A percentile compares a stretch with the other conserved stretches of the same genome.
Conservation (phyloP, 1,140 invertebrate genomes). For the Diachasmimorpha longicaudata region DNA sequence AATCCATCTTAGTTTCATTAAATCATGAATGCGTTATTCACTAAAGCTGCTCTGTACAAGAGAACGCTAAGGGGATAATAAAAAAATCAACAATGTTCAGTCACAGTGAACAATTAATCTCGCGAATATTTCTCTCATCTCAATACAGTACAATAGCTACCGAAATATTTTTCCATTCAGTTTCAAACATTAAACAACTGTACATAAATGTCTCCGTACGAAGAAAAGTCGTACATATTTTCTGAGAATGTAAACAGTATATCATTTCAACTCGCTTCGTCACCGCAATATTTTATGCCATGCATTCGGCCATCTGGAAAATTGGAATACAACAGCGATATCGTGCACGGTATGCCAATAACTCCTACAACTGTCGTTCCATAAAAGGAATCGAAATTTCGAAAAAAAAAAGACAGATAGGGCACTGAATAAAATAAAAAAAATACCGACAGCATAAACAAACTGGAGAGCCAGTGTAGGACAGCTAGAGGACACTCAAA, state of each 20-base stretch:
- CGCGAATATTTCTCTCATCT: not conserved
- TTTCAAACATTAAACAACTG: not conserved
- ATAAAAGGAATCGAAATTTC: conserved; percentile 15
- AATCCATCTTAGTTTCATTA: not conserved
- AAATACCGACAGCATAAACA: not conserved
- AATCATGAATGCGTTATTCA: no score
- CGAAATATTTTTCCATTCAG: not conserved
- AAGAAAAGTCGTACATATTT: conserved; percentile 16
- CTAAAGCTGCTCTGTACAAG: no score
- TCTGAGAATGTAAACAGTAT: conserved; percentile 14
- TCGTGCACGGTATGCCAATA: conserved; percentile 26
- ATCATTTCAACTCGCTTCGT: conserved; percentile 30
- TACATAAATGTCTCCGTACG: not conserved
- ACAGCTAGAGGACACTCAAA: not conserved
- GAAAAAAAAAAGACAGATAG: conserved; percentile 7
- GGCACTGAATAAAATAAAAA: conserved; percentile 1
- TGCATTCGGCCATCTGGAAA: conserved; percentile 32
- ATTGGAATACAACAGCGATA: conserved; percentile 34
- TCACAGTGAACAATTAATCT: not conserved
- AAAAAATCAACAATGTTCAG: no score
- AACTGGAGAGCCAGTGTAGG: not conserved
- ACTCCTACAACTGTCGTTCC: conserved; percentile 31
- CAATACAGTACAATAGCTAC: not conserved
- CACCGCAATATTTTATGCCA: conserved; percentile 32
- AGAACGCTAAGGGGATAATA: no score